Percentiles rank a stretch among this genome's conserved stretches.
These are phyloP conservation scores for Pipistrellus pygmaeus DNA, from an alignment of 2,797 vertebrate genomes.

Conservation along the genomic window DNA sequence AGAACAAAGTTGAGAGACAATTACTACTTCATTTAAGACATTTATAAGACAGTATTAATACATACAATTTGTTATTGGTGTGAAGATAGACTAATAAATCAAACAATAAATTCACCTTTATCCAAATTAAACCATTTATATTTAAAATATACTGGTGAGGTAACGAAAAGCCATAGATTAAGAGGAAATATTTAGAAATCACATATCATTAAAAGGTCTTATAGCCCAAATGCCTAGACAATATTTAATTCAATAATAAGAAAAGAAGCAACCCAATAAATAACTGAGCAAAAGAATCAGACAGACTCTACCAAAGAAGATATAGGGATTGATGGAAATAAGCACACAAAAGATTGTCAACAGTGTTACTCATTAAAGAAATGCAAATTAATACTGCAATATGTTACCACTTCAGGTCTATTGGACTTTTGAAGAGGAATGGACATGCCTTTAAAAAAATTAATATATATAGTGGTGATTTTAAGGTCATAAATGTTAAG, in stretches of 20 bases:
- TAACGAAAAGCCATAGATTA: not conserved
- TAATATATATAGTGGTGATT: not conserved
- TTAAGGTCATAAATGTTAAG: not conserved
- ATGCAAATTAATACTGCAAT: not conserved
- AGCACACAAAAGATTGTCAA: not conserved
- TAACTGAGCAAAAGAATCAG: not conserved
- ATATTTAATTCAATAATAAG: not conserved
- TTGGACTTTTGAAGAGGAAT: not conserved
- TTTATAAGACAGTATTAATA: not conserved
- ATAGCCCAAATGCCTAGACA: not conserved
- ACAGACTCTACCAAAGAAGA: not conserved
- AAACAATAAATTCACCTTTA: not conserved
- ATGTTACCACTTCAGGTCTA: not conserved
- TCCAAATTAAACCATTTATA: not conserved
- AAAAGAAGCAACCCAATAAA: not conserved
- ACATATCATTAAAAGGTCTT: not conserved
- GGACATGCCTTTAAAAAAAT: not conserved
- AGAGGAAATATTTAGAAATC: conserved; percentile 11
- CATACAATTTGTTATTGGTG: not conserved
- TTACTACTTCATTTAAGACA: not conserved
- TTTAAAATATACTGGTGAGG: not conserved
- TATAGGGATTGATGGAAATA: not conserved
- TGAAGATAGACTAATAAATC: not conserved
- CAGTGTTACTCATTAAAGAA: not conserved
- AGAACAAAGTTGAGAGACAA: not conserved